phyloP scores from a whole-genome alignment of 1,140 invertebrate genomes.

The Drosophila asahinai region DNA sequence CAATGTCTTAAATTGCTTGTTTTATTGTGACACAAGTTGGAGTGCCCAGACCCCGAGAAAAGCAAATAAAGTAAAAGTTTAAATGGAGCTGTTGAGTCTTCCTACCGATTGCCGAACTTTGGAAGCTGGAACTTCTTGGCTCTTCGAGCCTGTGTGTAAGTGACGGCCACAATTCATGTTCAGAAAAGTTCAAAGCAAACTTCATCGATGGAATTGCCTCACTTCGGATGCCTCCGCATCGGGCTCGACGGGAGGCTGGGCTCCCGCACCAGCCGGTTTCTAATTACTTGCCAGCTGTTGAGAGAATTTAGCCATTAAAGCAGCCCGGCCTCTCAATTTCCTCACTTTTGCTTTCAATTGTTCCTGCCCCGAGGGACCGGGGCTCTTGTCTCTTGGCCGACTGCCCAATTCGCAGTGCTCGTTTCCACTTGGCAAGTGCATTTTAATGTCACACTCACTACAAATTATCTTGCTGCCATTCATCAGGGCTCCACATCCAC shows the following conservation, averaged over 20 bases:
- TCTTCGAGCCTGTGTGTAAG: slow-evolving; percentile 3
- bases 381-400: slow-evolving; percentile 39
- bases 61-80: slow-evolving; percentile 28
- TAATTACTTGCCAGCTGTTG: slow-evolving; percentile 63
- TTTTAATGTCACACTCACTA: slow-evolving; percentile 67
- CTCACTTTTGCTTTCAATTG: slow-evolving; percentile 62
- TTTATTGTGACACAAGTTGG: slow-evolving; percentile 63
- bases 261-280: slow-evolving; percentile 23
- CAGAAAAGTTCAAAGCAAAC: slow-evolving; percentile 61
- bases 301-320: slow-evolving; percentile 47
- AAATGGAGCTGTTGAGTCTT: slow-evolving; percentile 56
- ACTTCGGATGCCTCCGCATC: neutral
- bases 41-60: slow-evolving; percentile 9
- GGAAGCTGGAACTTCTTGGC: slow-evolving; percentile 16
- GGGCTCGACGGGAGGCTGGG: neutral
- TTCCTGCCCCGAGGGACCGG: slow-evolving; percentile 11
- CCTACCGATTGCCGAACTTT: slow-evolving; percentile 37
- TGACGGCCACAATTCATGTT: slow-evolving; percentile 55
- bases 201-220: slow-evolving; percentile 31
- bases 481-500: slow-evolving; percentile 25
- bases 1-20: slow-evolving; percentile 53
- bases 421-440: slow-evolving; percentile 71
- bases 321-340: slow-evolving; percentile 2
- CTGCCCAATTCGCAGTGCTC: slow-evolving; percentile 44
- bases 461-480: slow-evolving; percentile 62